Percentiles rank a stretch among this genome's conserved stretches.
These are phyloP conservation scores for Deilephila porcellus DNA, from an alignment of 2,888 invertebrate genomes.

Conservation along the genomic window DNA sequence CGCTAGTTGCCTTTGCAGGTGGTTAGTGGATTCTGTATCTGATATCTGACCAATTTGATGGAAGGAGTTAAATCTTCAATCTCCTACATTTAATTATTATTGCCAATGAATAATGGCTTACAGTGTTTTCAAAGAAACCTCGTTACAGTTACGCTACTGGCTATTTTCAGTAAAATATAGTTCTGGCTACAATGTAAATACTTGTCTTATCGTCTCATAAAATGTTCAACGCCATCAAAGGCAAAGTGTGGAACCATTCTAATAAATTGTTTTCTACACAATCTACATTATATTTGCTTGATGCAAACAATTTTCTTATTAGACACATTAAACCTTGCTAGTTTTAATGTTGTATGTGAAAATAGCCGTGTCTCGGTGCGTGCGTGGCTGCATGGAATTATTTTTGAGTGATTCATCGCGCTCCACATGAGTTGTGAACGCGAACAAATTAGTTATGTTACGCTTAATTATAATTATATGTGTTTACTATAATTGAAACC, in stretches of 20 bases:
- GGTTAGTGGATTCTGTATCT: no score
- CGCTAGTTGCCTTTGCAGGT: no score
- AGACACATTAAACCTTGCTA: background rate
- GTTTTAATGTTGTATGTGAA: conserved; percentile 14
- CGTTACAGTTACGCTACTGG: no score
- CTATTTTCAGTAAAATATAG: no score
- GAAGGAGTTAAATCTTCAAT: no score
- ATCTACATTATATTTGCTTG: background rate
- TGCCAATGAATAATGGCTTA: no score
- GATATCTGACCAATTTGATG: no score
- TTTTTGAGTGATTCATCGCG: conserved; percentile 20
- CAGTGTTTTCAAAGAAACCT: no score
- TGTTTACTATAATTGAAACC: background rate
- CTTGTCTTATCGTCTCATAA: background rate
- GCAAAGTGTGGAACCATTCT: background rate
- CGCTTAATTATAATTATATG: conserved; percentile 11
- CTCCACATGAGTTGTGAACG: conserved; percentile 14
- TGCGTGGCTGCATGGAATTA: conserved; percentile 17
- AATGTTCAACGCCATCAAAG: background rate
- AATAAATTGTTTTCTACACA: background rate
- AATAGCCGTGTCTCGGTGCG: conserved; percentile 18
- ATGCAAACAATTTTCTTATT: background rate
- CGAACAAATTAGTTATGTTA: conserved; percentile 14
- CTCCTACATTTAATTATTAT: no score
- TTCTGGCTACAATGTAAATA: no score